Evolutionary conservation across 2,113 vertebrate species (phyloP).

Genomic region (Vanacampus margaritifer): DNA sequence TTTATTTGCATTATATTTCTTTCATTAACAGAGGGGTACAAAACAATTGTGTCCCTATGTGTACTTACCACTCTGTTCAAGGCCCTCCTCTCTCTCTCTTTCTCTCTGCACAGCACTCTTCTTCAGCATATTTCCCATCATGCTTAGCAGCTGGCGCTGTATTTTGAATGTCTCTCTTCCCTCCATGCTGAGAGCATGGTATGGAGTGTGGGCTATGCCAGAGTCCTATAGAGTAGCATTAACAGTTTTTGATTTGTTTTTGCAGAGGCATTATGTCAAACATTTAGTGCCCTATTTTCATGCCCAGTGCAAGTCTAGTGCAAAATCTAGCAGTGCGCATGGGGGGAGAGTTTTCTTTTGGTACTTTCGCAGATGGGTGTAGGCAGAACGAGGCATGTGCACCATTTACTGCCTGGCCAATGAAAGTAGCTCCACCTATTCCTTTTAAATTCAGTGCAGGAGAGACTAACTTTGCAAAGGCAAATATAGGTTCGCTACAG

Average conservation of each 20-base stretch:
- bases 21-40: too few species aligned
- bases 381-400: too few species aligned
- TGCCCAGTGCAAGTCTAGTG: not conserved
- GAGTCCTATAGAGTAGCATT: slow-evolving; percentile 60
- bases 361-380: too few species aligned
- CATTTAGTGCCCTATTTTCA: not conserved
- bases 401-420: too few species aligned
- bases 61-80: not conserved
- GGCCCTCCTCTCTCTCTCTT: slow-evolving; percentile 6
- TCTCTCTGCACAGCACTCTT: slow-evolving; percentile 39
- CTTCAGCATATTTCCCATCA: slow-evolving; percentile 70
- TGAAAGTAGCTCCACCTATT: too few species aligned
- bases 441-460: too few species aligned
- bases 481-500: too few species aligned
- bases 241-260: not conserved
- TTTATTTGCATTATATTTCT: too few species aligned
- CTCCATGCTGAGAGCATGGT: slow-evolving; percentile 59
- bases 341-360: too few species aligned
- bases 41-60: too few species aligned
- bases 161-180: slow-evolving; percentile 68
- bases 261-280: not conserved
- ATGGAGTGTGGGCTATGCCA: slow-evolving; percentile 72
- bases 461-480: too few species aligned
- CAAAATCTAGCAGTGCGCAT: too few species aligned
- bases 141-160: slow-evolving; percentile 66